A percentile compares a stretch with the other conserved stretches of the same genome.
These are phyloP conservation scores for Trichomycterus rosablanca DNA, from an alignment of 2,113 vertebrate species.

Conservation along the genomic window DNA sequence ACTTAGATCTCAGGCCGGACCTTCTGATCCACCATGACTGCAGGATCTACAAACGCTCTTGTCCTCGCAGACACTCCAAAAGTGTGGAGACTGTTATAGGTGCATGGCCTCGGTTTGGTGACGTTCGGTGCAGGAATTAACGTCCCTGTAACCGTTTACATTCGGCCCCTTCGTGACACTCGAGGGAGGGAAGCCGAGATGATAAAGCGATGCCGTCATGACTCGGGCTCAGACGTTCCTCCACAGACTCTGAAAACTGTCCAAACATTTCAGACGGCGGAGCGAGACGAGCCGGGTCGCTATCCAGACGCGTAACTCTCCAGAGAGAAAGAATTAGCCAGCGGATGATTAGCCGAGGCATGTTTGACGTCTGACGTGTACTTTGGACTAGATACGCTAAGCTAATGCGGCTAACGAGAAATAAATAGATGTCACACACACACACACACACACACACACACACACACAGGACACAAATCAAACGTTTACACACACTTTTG, in stretches of 20 bases:
- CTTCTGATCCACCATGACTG: no score
- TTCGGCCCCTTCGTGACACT: not conserved
- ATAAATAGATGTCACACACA: not conserved
- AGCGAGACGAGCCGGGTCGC: not conserved
- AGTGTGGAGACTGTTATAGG: no score
- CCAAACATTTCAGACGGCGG: conserved; percentile 20
- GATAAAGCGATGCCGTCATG: conserved; percentile 20
- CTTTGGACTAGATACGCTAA: no score
- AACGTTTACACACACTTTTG: no score
- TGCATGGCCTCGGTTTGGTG: no score
- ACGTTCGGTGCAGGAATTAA: no score
- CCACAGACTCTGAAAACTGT: conserved; percentile 13
- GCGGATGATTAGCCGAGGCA: not conserved
- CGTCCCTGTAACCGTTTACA: no score
- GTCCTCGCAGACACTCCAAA: no score
- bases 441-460: no score
- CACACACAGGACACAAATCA: no score
- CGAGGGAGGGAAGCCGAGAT: not conserved
- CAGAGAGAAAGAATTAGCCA: not conserved
- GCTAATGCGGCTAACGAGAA: not conserved
- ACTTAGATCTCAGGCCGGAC: no score
- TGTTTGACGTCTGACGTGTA: not conserved
- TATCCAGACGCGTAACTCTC: conserved; percentile 4
- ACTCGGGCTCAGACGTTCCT: conserved; percentile 6
- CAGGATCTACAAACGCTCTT: no score